These are phyloP conservation scores for Dreissena rostriformis DNA, from an alignment of 1,140 invertebrate genomes.

Conservation along the genomic window DNA sequence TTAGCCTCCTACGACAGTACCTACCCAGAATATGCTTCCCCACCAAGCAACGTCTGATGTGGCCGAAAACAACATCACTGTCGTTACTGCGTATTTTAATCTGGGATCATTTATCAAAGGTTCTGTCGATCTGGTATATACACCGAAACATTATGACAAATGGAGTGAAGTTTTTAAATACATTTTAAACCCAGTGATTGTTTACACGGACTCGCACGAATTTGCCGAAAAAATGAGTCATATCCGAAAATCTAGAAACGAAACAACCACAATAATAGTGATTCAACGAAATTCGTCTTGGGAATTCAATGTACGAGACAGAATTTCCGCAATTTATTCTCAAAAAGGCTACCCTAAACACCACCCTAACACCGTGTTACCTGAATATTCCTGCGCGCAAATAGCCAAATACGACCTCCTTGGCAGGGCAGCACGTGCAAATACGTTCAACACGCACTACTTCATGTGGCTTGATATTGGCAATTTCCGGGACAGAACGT, in stretches of 20 bases:
- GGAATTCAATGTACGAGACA: conserved; percentile 54
- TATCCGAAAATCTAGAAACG: conserved; percentile 11
- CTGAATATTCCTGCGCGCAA: conserved; percentile 61
- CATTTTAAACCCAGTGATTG: conserved; percentile 56
- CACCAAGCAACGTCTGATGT: no score
- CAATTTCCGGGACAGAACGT: conserved; percentile 41
- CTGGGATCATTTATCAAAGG: conserved; percentile 70
- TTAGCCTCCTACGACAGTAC: no score
- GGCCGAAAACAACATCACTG: conserved; percentile 59
- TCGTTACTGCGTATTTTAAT: conserved; percentile 69
- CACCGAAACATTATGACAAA: conserved; percentile 33
- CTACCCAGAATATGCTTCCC: no score
- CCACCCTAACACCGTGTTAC: conserved; percentile 61
- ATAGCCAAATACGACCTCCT: conserved; percentile 63
- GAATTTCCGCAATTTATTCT: conserved; percentile 60
- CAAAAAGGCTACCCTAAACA: conserved; percentile 52
- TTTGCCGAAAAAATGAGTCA: conserved; percentile 31
- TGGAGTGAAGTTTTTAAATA: conserved; percentile 47
- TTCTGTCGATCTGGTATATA: background rate
- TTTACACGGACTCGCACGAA: conserved; percentile 56
- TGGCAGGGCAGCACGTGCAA: conserved; percentile 14
- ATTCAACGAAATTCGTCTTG: conserved; percentile 47
- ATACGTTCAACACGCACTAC: conserved; percentile 55
- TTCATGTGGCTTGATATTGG: conserved; percentile 65
- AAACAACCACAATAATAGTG: conserved; percentile 51